These are phyloP conservation scores for Tinamus major DNA, from an alignment of 2,797 vertebrate genomes.

Conservation along the genomic window DNA sequence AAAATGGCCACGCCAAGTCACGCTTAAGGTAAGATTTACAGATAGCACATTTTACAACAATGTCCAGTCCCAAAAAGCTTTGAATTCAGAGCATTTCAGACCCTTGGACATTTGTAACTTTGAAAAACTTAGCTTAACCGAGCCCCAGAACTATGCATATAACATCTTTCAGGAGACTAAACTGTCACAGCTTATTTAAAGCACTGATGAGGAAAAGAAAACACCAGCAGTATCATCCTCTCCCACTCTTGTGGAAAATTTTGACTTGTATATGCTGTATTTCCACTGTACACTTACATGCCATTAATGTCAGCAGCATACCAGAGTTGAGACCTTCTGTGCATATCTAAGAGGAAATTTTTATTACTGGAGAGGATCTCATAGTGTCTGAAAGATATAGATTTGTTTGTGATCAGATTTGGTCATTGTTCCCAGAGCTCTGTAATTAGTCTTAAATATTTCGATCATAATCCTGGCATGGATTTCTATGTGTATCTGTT, in stretches of 20 bases:
- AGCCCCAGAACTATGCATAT: background rate
- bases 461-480: background rate
- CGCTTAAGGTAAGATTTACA: background rate
- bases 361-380: background rate
- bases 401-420: constrained; percentile 25
- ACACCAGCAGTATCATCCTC: background rate
- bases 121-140: background rate
- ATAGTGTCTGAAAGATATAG: constrained; percentile 1
- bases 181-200: background rate
- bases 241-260: background rate
- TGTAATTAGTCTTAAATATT: constrained; percentile 38
- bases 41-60: background rate
- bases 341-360: background rate
- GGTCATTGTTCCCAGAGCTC: constrained; percentile 30
- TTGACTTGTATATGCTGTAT: background rate
- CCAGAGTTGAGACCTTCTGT: background rate
- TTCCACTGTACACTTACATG: background rate
- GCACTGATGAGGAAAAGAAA: background rate
- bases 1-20: background rate
- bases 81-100: background rate
- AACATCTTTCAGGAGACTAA: background rate
- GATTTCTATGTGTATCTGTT: constrained; percentile 30
- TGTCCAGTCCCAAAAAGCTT: background rate
- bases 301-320: background rate
- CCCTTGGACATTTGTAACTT: background rate